These are phyloP conservation scores for Hypsopygia costalis DNA, from an alignment of 2,888 invertebrate species.

Conservation along the genomic window DNA sequence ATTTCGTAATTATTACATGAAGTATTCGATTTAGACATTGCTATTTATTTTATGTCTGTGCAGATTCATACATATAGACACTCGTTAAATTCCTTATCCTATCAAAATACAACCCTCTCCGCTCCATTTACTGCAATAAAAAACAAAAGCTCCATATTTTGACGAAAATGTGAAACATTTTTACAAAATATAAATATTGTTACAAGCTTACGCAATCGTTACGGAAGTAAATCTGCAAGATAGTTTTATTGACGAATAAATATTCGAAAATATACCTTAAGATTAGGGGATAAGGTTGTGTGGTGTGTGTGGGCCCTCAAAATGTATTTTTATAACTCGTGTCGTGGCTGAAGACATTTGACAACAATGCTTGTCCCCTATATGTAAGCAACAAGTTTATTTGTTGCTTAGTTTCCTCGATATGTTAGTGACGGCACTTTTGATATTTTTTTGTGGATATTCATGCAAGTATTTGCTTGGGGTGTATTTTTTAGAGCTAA, in stretches of 20 bases:
- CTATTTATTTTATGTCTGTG: too few species aligned
- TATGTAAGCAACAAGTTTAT: conserved; percentile 10
- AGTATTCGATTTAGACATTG: too few species aligned
- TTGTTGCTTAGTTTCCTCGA: conserved; percentile 5
- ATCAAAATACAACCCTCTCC: background rate
- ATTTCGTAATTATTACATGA: too few species aligned
- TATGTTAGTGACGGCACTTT: background rate
- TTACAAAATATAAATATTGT: conserved; percentile 8
- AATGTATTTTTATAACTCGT: conserved; percentile 8
- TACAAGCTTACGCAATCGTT: conserved; percentile 14
- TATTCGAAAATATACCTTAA: conserved; percentile 1
- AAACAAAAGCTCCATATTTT: conserved; percentile 3
- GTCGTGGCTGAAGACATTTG: background rate
- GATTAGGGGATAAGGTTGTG: background rate
- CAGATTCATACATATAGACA: too few species aligned
- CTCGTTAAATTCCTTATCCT: background rate
- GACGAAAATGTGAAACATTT: conserved; percentile 1
- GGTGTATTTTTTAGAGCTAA: too few species aligned
- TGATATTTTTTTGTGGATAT: background rate
- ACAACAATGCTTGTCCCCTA: conserved; percentile 10
- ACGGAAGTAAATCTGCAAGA: conserved; percentile 10
- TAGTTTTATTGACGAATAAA: conserved; percentile 12
- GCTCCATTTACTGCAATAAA: background rate
- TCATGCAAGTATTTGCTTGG: background rate
- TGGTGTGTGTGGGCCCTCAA: background rate